phyloP scores from a whole-genome alignment of 2,113 vertebrate genomes.

The Clarias batrachus region DNA sequence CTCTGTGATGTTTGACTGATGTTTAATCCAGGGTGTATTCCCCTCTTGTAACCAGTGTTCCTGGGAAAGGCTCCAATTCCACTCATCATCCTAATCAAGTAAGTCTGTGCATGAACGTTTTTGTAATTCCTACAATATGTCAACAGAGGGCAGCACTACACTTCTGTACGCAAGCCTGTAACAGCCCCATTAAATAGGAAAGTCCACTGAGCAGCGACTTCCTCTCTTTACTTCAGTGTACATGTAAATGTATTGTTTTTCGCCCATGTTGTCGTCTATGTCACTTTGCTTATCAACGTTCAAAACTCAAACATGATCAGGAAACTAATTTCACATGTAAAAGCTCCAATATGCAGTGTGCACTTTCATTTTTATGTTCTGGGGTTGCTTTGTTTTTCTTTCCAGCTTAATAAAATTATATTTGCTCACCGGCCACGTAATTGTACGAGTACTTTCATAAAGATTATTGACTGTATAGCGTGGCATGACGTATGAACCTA shows the following conservation, averaged over 20 bases:
- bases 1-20: not conserved
- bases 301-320: not conserved
- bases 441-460: not conserved
- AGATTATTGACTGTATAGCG: not conserved
- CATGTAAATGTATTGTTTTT: not conserved
- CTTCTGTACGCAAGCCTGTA: not conserved
- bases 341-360: not conserved
- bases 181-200: not conserved
- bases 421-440: not conserved
- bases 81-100: not conserved
- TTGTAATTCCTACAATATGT: not conserved
- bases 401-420: not conserved
- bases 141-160: slow-evolving; percentile 33
- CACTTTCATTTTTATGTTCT: not conserved
- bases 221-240: not conserved
- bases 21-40: not conserved
- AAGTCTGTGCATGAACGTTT: not conserved
- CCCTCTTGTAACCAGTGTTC: not conserved
- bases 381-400: not conserved
- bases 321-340: not conserved
- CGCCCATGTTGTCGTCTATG: not conserved
- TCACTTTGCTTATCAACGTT: not conserved
- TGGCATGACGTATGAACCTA: slow-evolving; percentile 23
- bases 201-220: not conserved
- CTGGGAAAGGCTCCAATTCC: not conserved